Evolutionary conservation across 2,113 vertebrate species (phyloP).

Genomic region (Hepsetus odoe): DNA sequence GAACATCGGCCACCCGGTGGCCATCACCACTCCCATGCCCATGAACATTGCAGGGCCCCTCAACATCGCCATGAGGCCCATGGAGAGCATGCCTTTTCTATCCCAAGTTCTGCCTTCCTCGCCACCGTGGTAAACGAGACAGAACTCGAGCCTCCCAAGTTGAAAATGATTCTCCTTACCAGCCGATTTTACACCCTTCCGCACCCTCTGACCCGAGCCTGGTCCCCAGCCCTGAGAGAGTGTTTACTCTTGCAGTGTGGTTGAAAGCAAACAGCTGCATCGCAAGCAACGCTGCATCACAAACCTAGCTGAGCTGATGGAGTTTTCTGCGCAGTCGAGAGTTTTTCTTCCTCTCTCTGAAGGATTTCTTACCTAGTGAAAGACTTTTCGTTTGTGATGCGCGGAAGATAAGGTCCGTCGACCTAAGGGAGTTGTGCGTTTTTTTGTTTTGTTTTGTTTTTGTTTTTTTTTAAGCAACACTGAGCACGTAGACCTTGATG

Average conservation of each 20-base stretch:
- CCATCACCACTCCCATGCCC: slow-evolving; percentile 92
- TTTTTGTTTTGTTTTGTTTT: no score
- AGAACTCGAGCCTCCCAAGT: neutral
- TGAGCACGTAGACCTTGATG: slow-evolving; percentile 61
- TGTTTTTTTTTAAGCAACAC: slow-evolving; percentile 39
- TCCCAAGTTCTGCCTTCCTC: slow-evolving; percentile 97
- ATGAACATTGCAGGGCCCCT: slow-evolving; percentile 94
- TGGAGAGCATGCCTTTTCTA: slow-evolving; percentile 98
- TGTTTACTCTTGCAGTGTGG: slow-evolving; percentile 56
- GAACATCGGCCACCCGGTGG: slow-evolving; percentile 96
- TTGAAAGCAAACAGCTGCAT: slow-evolving; percentile 47
- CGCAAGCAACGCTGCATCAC: slow-evolving; percentile 57
- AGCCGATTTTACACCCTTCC: slow-evolving; percentile 46
- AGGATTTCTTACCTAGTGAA: slow-evolving; percentile 30
- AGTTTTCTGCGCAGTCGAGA: neutral
- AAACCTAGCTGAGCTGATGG: slow-evolving; percentile 8
- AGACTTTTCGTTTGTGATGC: neutral
- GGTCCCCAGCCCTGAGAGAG: slow-evolving; percentile 47
- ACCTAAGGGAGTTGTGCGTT: slow-evolving; percentile 32
- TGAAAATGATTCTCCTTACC: slow-evolving; percentile 43
- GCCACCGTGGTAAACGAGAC: slow-evolving; percentile 85
- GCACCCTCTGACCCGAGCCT: slow-evolving; percentile 12
- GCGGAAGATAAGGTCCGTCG: neutral
- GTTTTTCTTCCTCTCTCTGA: slow-evolving; percentile 14
- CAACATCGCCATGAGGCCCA: slow-evolving; percentile 96